Evolutionary conservation across 2,113 vertebrate genomes (phyloP).

Genomic region (Pollimyrus isidori): DNA sequence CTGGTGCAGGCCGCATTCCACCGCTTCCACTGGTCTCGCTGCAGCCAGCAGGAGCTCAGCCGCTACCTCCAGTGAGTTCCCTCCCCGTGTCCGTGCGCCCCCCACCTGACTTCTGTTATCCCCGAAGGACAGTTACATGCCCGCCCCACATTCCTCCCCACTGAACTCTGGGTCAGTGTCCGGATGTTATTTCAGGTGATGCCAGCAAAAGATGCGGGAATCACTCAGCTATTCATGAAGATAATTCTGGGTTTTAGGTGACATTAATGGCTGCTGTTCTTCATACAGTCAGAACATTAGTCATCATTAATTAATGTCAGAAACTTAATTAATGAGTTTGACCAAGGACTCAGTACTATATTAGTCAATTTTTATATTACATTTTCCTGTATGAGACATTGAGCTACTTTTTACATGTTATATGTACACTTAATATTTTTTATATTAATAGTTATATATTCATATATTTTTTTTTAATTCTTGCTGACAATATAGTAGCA

Average conservation of each 20-base stretch:
- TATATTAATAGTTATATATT: not conserved
- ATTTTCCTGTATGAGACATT: not conserved
- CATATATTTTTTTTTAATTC: not conserved
- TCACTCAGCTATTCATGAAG: not conserved
- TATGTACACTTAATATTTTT: not conserved
- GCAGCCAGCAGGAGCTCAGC: conserved; percentile 92
- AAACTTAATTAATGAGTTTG: not conserved
- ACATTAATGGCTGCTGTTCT: not conserved
- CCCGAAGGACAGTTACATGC: not conserved
- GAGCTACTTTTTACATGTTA: not conserved
- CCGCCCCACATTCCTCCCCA: not conserved
- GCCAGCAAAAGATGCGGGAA: not conserved
- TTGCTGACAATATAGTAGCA: not conserved
- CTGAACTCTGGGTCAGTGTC: not conserved
- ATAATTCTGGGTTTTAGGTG: not conserved
- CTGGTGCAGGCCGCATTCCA: conserved; percentile 95
- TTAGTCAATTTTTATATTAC: not conserved
- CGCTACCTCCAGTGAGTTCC: conserved; percentile 86
- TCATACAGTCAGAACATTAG: not conserved
- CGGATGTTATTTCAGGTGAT: not conserved
- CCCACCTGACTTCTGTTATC: not conserved
- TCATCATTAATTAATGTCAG: not conserved
- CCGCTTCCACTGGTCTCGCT: conserved; percentile 95
- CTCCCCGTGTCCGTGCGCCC: not conserved
- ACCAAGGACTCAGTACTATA: not conserved